Conservation (phyloP, 2,113 vertebrate species). For the Redunca redunca region DNA sequence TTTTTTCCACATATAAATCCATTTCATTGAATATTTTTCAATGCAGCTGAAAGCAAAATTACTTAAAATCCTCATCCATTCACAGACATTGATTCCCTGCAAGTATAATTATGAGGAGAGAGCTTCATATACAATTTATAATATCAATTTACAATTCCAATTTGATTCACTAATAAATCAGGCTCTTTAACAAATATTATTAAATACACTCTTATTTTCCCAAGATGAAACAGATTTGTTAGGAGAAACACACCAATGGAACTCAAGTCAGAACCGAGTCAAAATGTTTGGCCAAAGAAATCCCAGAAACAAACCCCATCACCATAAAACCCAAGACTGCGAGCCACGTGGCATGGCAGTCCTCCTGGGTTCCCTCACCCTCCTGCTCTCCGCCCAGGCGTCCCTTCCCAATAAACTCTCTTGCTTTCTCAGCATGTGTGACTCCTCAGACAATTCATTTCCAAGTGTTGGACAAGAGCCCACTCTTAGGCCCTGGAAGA, state of each 20-base stretch:
- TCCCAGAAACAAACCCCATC: background rate
- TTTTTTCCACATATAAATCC: background rate
- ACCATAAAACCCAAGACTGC: background rate
- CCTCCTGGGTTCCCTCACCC: background rate
- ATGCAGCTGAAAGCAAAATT: background rate
- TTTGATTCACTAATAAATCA: background rate
- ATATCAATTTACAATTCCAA: background rate
- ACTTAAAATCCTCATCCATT: conserved; percentile 8
- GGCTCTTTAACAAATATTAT: background rate
- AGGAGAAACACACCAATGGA: background rate
- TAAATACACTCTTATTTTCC: background rate
- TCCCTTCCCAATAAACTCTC: background rate
- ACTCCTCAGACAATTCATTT: background rate
- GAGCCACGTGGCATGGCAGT: background rate
- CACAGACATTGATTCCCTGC: background rate
- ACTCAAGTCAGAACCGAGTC: background rate
- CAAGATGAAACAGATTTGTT: background rate
- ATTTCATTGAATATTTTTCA: conserved; percentile 1
- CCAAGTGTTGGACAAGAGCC: background rate
- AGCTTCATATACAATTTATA: background rate
- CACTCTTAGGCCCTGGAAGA: background rate
- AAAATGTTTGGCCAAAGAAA: background rate
- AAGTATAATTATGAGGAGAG: background rate
- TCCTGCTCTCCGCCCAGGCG: background rate
- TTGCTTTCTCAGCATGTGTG: background rate